These are phyloP conservation scores for Euzetes globulus DNA, from an alignment of 2,888 invertebrate species.

Conservation along the genomic window DNA sequence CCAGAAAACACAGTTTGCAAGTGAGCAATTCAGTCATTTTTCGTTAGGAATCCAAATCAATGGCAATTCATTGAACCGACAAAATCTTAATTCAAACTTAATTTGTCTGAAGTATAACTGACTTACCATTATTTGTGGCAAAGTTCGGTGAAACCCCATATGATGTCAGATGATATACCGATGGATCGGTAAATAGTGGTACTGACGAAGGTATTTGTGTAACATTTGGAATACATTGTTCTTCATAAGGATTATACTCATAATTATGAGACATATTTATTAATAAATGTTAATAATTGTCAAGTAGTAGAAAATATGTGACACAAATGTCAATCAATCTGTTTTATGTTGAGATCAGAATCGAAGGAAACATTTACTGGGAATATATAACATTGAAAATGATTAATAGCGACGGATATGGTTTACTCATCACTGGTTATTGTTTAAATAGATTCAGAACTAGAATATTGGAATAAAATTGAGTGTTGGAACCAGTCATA, in stretches of 20 bases:
- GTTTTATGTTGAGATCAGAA: not conserved
- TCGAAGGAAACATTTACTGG: not conserved
- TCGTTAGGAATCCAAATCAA: not conserved
- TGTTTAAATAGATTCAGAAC: conserved; percentile 14
- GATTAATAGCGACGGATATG: not conserved
- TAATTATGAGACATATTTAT: conserved; percentile 8
- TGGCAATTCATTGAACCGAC: not conserved
- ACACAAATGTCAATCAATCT: not conserved
- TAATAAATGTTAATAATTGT: not conserved
- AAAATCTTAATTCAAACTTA: not conserved
- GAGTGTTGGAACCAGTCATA: not conserved
- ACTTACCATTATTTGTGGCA: conserved; percentile 4
- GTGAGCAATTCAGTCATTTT: not conserved
- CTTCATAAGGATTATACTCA: conserved; percentile 4
- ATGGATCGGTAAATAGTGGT: conserved; percentile 21
- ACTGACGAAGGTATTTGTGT: conserved; percentile 6
- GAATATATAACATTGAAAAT: not conserved
- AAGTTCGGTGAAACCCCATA: conserved; percentile 1
- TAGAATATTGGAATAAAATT: conserved; percentile 14
- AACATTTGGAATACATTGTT: conserved; percentile 6
- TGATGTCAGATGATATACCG: conserved; percentile 20
- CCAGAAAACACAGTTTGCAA: not conserved
- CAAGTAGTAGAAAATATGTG: not conserved
- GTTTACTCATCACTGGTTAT: conserved; percentile 20
- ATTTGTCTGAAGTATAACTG: not conserved